Evolutionary conservation across 2,888 invertebrate genomes (phyloP), one percentile per base, ranked within the genome.

Genomic region (Hylaea fasciaria): DNA sequence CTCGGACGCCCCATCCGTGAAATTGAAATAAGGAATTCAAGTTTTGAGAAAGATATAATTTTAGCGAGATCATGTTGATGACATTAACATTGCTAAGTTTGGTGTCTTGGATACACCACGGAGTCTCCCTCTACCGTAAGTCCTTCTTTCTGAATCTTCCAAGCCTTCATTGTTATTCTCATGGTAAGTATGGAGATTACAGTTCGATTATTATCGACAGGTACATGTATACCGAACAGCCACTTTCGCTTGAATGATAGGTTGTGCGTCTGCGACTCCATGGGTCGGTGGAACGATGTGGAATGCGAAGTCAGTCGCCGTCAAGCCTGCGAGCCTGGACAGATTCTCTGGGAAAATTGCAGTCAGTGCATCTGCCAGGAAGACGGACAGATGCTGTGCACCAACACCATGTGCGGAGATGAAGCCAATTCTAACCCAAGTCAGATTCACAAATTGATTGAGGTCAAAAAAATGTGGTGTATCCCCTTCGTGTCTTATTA

Each of bases 341-440:
- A 86, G 61, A 73, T 89, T 3, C 71, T 83, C 17, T 83, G 83
- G 82, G 82, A 86, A 45, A 88, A 85, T 53, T 91, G 91, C 66
- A 83, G 76, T 16, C 84, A 85, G 65, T 91, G 91, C 60, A 77
- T 85, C 53, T 91, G 91, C 52, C 85, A 85, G 64, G 78, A 82
- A 29, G 82, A 83, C 43, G 83, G 86, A 0, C 76, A 83, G 29
- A 69, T 87, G 0, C 40, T 80, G 5, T 91, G 91, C 64, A 81
- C 80, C 1, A 78, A 80, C 53, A 69, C 74, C 0, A 72, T 71
- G 37, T 89, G 89, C 47, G 61, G 70, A 14, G 78, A 80, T 4
- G 73, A 75, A 1, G 12, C 57, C 0, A 52, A 56, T 1, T 63
- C 58, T 10, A 65, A 63, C 22, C 14, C 55, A 0, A 60, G 11